These are phyloP conservation scores for Scelioninae gen. 1 DNA, from an alignment of 2,888 invertebrate genomes.

Conservation along the genomic window DNA sequence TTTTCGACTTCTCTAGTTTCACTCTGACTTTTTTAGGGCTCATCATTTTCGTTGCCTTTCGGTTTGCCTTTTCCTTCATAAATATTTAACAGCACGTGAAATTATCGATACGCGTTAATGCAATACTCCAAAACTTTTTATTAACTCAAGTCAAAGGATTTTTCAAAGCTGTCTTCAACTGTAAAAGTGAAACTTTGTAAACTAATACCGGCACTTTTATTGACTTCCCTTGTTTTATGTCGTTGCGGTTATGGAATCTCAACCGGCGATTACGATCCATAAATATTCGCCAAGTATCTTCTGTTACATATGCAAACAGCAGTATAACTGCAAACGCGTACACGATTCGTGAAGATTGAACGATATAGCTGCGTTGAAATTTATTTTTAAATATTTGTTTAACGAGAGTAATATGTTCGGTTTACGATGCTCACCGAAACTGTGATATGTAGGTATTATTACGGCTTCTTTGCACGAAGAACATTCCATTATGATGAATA, in stretches of 20 bases:
- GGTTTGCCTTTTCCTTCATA: too few relatives aligned
- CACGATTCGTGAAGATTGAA: constrained; percentile 8
- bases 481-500: constrained; percentile 15
- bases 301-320: constrained; percentile 19
- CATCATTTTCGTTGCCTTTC: constrained; percentile 9
- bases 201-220: too few relatives aligned
- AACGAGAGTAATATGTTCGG: constrained; percentile 16
- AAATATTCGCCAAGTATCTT: constrained; percentile 12
- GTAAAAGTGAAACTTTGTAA: too few relatives aligned
- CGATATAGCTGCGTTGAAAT: constrained; percentile 6
- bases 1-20: constrained; percentile 24
- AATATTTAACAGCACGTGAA: constrained; percentile 17
- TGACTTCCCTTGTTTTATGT: neutral
- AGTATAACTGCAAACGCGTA: neutral
- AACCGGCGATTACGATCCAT: constrained; percentile 20
- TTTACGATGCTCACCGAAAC: neutral
- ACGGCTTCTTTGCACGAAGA: constrained; percentile 24
- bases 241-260: constrained; percentile 14
- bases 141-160: too few relatives aligned
- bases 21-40: constrained; percentile 8
- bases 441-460: constrained; percentile 8
- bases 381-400: constrained; percentile 25
- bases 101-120: constrained; percentile 14
- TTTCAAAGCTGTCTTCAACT: too few relatives aligned
- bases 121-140: too few relatives aligned